A percentile compares a stretch with the other conserved stretches of the same genome.
Conservation (phyloP, 2,888 invertebrate genomes). For the Nephrotoma flavescens region DNA sequence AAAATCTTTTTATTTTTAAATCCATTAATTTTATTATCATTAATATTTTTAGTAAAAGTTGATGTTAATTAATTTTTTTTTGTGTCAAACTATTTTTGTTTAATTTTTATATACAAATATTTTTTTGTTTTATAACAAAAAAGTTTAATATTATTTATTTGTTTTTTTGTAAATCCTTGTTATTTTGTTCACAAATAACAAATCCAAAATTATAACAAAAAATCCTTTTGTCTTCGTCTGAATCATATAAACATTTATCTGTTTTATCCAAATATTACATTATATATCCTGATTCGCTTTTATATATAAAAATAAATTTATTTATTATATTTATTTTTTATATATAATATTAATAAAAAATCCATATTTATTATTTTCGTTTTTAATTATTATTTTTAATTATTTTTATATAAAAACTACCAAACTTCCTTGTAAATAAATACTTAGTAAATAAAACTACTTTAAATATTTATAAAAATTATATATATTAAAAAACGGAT, state of each 20-base stretch:
- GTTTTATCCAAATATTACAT: not conserved
- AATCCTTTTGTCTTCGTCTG: conserved; percentile 71
- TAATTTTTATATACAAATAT: not conserved
- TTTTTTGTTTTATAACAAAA: not conserved
- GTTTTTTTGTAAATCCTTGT: not conserved
- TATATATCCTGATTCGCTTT: not conserved
- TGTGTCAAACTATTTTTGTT: too few species aligned
- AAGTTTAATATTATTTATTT: not conserved
- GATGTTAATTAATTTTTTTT: not conserved
- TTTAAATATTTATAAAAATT: not conserved
- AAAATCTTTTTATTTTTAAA: not conserved
- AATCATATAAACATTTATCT: conserved; percentile 36
- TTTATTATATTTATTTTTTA: not conserved
- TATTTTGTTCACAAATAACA: not conserved
- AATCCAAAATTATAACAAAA: conserved; percentile 34
- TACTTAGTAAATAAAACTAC: not conserved
- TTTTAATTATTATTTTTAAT: not conserved
- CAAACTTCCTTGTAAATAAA: not conserved
- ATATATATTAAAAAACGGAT: not conserved
- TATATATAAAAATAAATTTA: not conserved
- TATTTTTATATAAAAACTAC: not conserved
- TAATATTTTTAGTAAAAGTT: not conserved
- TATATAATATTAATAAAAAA: not conserved
- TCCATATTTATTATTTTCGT: not conserved
- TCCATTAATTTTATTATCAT: not conserved